These are phyloP conservation scores for Sus cebifrons DNA, from an alignment of 2,797 vertebrate genomes.

Conservation along the genomic window DNA sequence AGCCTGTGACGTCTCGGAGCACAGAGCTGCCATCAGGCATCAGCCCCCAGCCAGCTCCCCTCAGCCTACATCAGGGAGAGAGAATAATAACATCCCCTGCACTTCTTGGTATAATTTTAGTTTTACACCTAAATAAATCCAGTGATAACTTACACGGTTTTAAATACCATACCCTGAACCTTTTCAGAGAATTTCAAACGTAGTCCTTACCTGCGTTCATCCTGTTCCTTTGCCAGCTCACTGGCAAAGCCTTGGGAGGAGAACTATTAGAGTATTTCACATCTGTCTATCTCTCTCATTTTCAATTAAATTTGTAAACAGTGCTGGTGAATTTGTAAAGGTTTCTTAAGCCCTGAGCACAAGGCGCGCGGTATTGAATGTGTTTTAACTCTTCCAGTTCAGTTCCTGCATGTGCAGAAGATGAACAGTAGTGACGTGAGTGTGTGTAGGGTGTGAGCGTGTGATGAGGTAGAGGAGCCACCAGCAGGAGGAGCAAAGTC, in stretches of 20 bases:
- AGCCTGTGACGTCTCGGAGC: slow-evolving; percentile 51
- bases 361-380: not conserved
- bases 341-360: not conserved
- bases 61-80: slow-evolving; percentile 29
- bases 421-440: not conserved
- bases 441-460: not conserved
- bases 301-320: slow-evolving; percentile 67
- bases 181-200: slow-evolving; percentile 76
- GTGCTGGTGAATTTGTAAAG: not conserved
- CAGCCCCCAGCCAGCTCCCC: slow-evolving; percentile 33
- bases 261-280: slow-evolving; percentile 10
- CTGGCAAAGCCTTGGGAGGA: not conserved
- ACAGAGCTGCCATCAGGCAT: slow-evolving; percentile 49
- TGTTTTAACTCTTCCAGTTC: not conserved
- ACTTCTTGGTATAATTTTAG: slow-evolving; percentile 47
- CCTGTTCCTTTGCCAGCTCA: slow-evolving; percentile 36
- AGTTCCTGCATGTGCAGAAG: not conserved
- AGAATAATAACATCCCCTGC: slow-evolving; percentile 39
- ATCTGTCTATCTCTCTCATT: slow-evolving; percentile 47
- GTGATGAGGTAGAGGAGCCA: not conserved
- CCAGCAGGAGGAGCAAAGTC: not conserved
- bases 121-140: slow-evolving; percentile 52
- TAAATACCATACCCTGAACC: slow-evolving; percentile 35
- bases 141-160: slow-evolving; percentile 56
- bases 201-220: slow-evolving; percentile 10